Percentiles rank a stretch among this genome's conserved stretches.
Evolutionary conservation across 1,140 invertebrate genomes (phyloP).

Genomic region (Zaprionus camerounensis): DNA sequence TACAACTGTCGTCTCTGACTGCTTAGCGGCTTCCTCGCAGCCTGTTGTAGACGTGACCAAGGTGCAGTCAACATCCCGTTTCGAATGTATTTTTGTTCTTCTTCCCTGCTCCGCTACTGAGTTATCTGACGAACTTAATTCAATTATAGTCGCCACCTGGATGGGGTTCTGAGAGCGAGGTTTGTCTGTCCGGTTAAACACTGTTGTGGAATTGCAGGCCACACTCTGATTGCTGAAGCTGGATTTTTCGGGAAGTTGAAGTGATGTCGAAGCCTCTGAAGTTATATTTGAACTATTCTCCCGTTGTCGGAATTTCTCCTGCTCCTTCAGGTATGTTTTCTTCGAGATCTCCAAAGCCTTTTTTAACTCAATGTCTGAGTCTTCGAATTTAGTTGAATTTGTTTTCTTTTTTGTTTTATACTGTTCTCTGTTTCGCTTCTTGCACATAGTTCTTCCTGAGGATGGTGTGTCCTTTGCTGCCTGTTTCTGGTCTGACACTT

Average conservation of each 20-base stretch:
- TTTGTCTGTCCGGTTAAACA: slow-evolving; percentile 46
- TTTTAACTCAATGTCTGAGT: slow-evolving; percentile 37
- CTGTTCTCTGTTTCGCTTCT: not conserved
- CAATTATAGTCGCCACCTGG: not conserved
- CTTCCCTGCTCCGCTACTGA: not conserved
- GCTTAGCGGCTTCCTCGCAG: slow-evolving; percentile 28
- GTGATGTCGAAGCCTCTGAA: not conserved
- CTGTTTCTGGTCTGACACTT: not conserved
- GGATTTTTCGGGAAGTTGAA: slow-evolving; percentile 11
- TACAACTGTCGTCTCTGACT: not conserved
- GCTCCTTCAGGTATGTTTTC: slow-evolving; percentile 25
- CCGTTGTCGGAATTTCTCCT: not conserved
- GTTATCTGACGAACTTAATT: not conserved
- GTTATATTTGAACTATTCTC: too few species aligned
- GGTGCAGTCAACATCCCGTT: slow-evolving; percentile 61
- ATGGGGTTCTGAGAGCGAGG: too few species aligned
- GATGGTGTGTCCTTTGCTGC: not conserved
- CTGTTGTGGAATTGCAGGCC: slow-evolving; percentile 64
- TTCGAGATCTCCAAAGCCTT: slow-evolving; percentile 43
- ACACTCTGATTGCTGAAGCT: slow-evolving; percentile 57
- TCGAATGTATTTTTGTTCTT: not conserved
- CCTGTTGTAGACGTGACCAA: slow-evolving; percentile 68
- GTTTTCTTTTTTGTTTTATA: not conserved
- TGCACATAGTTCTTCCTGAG: not conserved
- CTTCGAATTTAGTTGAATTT: not conserved